A percentile compares a stretch with the other conserved stretches of the same genome.
These are phyloP conservation scores for Galago senegalensis DNA, from an alignment of 2,797 vertebrate species.

Conservation along the genomic window DNA sequence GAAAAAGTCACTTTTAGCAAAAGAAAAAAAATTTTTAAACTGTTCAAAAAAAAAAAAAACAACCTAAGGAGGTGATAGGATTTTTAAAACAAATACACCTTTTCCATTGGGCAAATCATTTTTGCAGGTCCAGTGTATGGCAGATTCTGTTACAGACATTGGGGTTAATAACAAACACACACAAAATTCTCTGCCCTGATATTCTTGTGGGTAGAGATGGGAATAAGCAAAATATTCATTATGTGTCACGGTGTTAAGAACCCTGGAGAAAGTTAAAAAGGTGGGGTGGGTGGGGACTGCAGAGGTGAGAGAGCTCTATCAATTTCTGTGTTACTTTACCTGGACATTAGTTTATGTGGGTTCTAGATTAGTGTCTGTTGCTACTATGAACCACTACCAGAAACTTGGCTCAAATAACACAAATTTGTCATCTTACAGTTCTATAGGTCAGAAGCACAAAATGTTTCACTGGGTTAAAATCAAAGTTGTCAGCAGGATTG, in stretches of 20 bases:
- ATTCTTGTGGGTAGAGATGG: background rate
- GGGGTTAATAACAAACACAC: background rate
- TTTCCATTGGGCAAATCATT: slow-evolving; percentile 1
- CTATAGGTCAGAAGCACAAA: background rate
- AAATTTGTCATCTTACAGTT: background rate
- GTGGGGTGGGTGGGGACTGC: fast-evolving
- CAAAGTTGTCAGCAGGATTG: background rate
- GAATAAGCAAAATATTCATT: background rate
- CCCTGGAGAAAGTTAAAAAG: background rate
- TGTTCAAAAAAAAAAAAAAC: background rate
- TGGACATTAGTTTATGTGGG: background rate
- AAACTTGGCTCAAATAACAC: background rate
- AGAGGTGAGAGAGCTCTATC: background rate
- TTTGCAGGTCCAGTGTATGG: background rate
- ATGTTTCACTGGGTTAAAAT: background rate
- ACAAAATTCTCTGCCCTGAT: background rate
- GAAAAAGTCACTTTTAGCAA: slow-evolving; percentile 27
- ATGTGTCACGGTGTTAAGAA: background rate
- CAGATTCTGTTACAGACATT: background rate
- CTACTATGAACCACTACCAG: background rate
- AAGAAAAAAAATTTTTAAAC: background rate
- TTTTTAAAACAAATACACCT: background rate
- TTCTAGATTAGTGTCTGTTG: background rate
- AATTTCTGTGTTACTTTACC: background rate
- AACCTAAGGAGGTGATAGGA: background rate